Evolutionary conservation across 2,113 vertebrate genomes (phyloP).

Genomic region (Ranitomeya imitator): DNA sequence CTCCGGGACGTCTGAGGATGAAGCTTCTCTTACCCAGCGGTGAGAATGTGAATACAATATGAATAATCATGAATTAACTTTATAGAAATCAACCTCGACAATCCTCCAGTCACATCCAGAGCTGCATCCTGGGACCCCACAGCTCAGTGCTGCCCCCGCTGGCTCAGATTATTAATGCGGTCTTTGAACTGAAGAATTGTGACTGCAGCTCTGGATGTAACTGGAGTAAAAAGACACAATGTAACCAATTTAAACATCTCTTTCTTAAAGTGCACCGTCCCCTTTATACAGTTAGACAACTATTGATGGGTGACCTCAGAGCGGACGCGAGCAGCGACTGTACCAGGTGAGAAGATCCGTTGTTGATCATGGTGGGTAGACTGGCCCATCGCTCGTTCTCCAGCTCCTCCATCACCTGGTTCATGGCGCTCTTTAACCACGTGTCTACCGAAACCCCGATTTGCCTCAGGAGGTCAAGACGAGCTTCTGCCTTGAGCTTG

Average conservation of each 20-base stretch:
- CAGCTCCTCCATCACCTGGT: conserved; percentile 97
- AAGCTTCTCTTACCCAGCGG: no score
- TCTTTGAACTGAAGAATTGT: no score
- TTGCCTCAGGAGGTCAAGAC: conserved; percentile 91
- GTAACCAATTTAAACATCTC: background rate
- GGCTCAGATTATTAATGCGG: no score
- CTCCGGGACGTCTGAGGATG: no score
- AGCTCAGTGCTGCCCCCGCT: no score
- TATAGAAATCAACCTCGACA: background rate
- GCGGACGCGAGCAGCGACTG: rapidly evolving
- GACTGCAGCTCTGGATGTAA: background rate
- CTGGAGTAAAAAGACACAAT: background rate
- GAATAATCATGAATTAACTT: no score
- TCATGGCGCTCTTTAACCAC: conserved; percentile 98
- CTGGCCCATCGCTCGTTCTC: conserved; percentile 95
- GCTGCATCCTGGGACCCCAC: background rate
- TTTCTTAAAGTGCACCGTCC: background rate
- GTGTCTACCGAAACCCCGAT: conserved; percentile 94
- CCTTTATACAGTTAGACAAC: background rate
- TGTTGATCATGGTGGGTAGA: conserved; percentile 82
- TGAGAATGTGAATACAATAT: no score
- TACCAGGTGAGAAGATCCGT: conserved; percentile 90
- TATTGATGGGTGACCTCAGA: background rate
- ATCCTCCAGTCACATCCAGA: background rate
- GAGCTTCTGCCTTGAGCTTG: conserved; percentile 95